Evolutionary conservation across 1,140 invertebrate species (phyloP).

Genomic region (Zophobas morio): DNA sequence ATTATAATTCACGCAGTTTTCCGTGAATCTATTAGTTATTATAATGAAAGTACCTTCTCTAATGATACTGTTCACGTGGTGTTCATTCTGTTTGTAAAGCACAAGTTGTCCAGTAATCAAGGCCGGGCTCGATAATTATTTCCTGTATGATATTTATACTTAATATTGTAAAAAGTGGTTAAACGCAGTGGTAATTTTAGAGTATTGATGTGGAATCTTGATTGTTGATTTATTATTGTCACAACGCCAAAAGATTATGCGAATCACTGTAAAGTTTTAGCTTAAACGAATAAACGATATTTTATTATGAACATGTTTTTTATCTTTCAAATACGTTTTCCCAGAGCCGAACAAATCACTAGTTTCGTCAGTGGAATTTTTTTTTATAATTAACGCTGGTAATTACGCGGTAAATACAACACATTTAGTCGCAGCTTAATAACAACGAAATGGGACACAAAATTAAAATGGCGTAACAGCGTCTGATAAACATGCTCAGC

Average conservation of each 20-base stretch:
- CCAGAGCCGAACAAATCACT: too few species aligned
- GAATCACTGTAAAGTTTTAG: slow-evolving; percentile 23
- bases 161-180: too few species aligned
- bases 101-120: not conserved
- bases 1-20: too few species aligned
- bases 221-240: slow-evolving; percentile 12
- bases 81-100: slow-evolving; percentile 3
- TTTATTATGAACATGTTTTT: slow-evolving; percentile 11
- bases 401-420: too few species aligned
- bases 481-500: too few species aligned
- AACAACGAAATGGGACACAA: too few species aligned
- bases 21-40: too few species aligned
- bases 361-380: not conserved
- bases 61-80: slow-evolving; percentile 4
- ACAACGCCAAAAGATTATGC: slow-evolving; percentile 21
- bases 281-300: slow-evolving; percentile 23
- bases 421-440: too few species aligned
- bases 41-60: not conserved
- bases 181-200: not conserved
- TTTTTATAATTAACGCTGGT: not conserved
- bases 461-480: too few species aligned
- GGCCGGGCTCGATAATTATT: too few species aligned
- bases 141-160: too few species aligned
- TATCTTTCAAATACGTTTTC: not conserved
- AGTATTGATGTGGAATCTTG: slow-evolving; percentile 4